These are phyloP conservation scores for Acanthurus tractus DNA, from an alignment of 2,797 vertebrate genomes.

Conservation along the genomic window DNA sequence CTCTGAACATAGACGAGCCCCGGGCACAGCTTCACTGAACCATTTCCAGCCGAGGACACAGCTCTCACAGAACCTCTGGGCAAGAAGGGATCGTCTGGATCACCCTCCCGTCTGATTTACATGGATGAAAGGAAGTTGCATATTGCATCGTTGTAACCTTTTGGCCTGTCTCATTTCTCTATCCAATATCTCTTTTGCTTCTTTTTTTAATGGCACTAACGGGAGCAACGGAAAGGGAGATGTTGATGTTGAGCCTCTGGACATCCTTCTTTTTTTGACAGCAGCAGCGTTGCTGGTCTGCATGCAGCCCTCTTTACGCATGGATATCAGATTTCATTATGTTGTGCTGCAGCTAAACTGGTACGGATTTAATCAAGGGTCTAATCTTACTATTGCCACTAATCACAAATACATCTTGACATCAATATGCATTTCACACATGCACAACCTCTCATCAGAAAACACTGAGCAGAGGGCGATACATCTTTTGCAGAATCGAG, in stretches of 20 bases:
- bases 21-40: slow-evolving; percentile 61
- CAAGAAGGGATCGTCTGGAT: slow-evolving; percentile 46
- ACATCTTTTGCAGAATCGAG: slow-evolving; percentile 49
- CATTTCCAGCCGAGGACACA: slow-evolving; percentile 67
- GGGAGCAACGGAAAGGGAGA: slow-evolving; percentile 28
- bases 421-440: slow-evolving; percentile 71
- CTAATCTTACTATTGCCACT: slow-evolving; percentile 63
- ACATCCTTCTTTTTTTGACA: slow-evolving; percentile 52
- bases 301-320: slow-evolving; percentile 39
- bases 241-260: not conserved
- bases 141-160: slow-evolving; percentile 50
- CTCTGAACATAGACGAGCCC: slow-evolving; percentile 59
- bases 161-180: slow-evolving; percentile 52
- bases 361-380: slow-evolving; percentile 71
- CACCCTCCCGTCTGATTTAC: slow-evolving; percentile 64
- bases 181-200: slow-evolving; percentile 30
- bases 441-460: slow-evolving; percentile 38
- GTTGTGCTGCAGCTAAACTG: slow-evolving; percentile 24
- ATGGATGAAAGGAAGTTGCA: slow-evolving; percentile 45
- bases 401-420: slow-evolving; percentile 61
- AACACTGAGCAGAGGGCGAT: slow-evolving; percentile 27
- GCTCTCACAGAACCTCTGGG: slow-evolving; percentile 51
- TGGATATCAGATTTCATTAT: slow-evolving; percentile 75
- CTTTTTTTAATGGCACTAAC: slow-evolving; percentile 22
- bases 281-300: slow-evolving; percentile 40